Evolutionary conservation across 2,113 vertebrate genomes (phyloP), one percentile per base, ranked within the genome.

Genomic region (Hucho hucho): DNA sequence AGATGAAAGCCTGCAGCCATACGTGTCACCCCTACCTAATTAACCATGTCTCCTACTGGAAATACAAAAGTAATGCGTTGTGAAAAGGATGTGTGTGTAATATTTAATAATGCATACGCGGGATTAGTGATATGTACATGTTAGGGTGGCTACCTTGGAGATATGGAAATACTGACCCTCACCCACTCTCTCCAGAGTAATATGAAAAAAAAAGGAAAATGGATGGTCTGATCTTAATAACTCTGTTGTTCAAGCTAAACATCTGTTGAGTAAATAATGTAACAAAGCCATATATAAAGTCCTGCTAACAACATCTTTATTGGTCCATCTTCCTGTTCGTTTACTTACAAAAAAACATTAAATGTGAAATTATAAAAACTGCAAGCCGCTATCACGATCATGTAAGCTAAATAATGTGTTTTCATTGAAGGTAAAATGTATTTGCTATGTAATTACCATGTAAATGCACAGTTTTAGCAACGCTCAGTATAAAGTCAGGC

Each of bases 1-100:
- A 6, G 16, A 24, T 64, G 69, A 79, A 87, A 80, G 83, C 83
- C 83, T 65, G 49, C 75, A 86, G 81, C 77, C 37, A 68, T 72
- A 73, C 77, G 73, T 82, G 80, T 84, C 82, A 73, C 74, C 70
- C 72, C 58, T 26, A 72, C 49, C 75, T 83, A 72, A 88, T 84
- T 81, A 87, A 75, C 83, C 87, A 79, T 86, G 81, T 76, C 74
- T 84, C 74, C 53, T 26, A 69, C 29, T 69, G 66, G 37, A 24
- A 46, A 46, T 47, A 26, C 46, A 9, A 69, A 24, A 69, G 66
- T 46, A 71, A 65, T 67, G 64, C 76, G 66, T 66, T 74, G 65
- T 53, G 69, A 69, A 64, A 69, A 69, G 43, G 58, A 28, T 75
- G 66, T 73, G 64, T 67, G 20, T 79, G 64, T 75, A 68, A 75